Conservation (phyloP, 2,797 vertebrate genomes). For the Falco berigora region DNA sequence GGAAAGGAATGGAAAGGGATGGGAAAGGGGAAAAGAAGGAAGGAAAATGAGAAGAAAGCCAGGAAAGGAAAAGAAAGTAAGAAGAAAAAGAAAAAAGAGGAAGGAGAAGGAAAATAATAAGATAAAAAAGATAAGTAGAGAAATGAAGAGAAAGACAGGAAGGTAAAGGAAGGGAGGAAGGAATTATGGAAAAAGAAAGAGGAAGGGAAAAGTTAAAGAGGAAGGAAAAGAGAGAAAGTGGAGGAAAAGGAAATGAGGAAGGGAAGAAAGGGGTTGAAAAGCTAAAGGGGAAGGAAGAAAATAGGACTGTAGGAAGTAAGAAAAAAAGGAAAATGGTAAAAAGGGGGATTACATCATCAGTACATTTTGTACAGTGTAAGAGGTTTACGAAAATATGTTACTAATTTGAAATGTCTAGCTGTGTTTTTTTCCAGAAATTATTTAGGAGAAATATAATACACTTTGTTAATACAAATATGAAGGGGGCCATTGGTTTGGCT, state of each 20-base stretch:
- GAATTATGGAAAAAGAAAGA: background rate
- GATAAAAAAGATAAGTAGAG: background rate
- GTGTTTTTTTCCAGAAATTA: background rate
- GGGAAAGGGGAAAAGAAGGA: background rate
- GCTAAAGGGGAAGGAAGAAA: background rate
- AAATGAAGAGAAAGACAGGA: background rate
- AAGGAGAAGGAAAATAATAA: too few relatives aligned
- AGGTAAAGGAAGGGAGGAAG: background rate
- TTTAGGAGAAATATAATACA: background rate
- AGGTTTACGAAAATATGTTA: background rate
- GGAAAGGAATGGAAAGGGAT: background rate
- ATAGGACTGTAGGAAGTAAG: too few relatives aligned
- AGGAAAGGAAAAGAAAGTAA: too few relatives aligned
- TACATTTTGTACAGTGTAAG: background rate
- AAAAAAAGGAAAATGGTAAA: background rate
- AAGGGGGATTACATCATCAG: background rate
- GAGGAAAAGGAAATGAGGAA: background rate
- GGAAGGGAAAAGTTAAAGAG: too few relatives aligned
- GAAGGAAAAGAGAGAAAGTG: background rate
- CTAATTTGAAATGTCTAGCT: background rate
- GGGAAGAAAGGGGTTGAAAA: background rate
- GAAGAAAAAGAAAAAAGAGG: too few relatives aligned
- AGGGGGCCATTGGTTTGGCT: background rate
- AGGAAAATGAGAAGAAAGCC: background rate
- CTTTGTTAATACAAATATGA: background rate